A percentile compares a stretch with the other conserved stretches of the same genome.
These are phyloP conservation scores for Phyllotreta cruciferae DNA, from an alignment of 2,888 invertebrate species.

Conservation along the genomic window DNA sequence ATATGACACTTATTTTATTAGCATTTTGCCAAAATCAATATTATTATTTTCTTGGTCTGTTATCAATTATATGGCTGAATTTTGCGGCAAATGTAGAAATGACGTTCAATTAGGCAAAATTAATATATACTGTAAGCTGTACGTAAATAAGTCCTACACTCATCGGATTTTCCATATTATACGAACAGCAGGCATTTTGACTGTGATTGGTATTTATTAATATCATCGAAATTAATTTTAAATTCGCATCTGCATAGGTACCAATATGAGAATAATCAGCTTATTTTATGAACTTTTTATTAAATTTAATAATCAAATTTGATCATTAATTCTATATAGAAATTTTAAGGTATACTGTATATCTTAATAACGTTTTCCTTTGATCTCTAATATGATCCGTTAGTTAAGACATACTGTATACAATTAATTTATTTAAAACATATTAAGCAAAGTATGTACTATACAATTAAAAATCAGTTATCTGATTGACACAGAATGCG, in stretches of 20 bases:
- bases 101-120: slow-evolving; percentile 19
- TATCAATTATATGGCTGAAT: not conserved
- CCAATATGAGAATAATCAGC: not conserved
- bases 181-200: slow-evolving; percentile 12
- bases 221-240: slow-evolving; percentile 2
- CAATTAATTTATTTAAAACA: too few relatives aligned
- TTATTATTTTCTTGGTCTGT: not conserved
- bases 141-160: not conserved
- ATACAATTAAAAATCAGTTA: too few relatives aligned
- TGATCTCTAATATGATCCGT: too few relatives aligned
- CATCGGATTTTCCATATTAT: slow-evolving; percentile 16
- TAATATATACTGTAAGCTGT: slow-evolving; percentile 9
- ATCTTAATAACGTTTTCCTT: too few relatives aligned
- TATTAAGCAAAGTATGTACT: too few relatives aligned
- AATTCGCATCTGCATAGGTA: too few relatives aligned
- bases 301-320: too few relatives aligned
- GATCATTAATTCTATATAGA: too few relatives aligned
- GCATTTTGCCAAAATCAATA: not conserved
- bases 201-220: slow-evolving; percentile 6
- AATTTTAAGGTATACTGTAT: too few relatives aligned
- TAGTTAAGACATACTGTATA: too few relatives aligned
- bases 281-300: not conserved
- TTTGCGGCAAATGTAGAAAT: slow-evolving; percentile 14
- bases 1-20: too few relatives aligned
- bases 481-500: too few relatives aligned